Evolutionary conservation across 1,140 invertebrate species (phyloP).

Genomic region (Pollicipes pollicipes): DNA sequence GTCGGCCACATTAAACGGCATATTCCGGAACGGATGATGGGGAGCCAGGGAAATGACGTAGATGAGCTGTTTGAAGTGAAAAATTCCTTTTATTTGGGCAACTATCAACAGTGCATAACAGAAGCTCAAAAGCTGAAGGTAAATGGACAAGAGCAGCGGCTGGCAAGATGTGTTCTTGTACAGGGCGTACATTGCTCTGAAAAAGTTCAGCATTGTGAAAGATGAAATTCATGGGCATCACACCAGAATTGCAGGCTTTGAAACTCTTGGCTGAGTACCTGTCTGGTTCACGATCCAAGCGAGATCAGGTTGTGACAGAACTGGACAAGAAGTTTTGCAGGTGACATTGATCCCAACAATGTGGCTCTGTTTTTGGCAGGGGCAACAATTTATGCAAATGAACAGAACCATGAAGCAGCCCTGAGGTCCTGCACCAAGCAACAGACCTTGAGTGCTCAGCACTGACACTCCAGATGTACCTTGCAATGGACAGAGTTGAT

Average conservation of each 20-base stretch:
- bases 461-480: slow-evolving; percentile 52
- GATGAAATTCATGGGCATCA: slow-evolving; percentile 55
- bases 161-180: slow-evolving; percentile 78
- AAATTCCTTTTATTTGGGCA: slow-evolving; percentile 84
- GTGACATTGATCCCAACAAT: slow-evolving; percentile 48
- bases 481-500: slow-evolving; percentile 82
- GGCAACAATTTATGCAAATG: slow-evolving; percentile 77
- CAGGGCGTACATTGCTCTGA: slow-evolving; percentile 77
- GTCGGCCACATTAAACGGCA: too few species aligned
- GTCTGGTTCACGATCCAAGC: neutral
- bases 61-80: slow-evolving; percentile 84
- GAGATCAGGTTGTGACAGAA: slow-evolving; percentile 38
- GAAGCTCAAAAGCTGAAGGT: slow-evolving; percentile 82
- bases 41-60: slow-evolving; percentile 31
- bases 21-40: too few species aligned
- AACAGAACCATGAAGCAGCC: slow-evolving; percentile 76
- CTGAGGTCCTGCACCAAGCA: slow-evolving; percentile 59
- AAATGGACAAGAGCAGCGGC: slow-evolving; percentile 38
- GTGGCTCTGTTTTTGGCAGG: slow-evolving; percentile 66
- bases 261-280: slow-evolving; percentile 63
- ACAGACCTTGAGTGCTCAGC: slow-evolving; percentile 63
- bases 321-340: slow-evolving; percentile 40
- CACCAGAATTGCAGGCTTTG: slow-evolving; percentile 51
- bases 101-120: slow-evolving; percentile 89
- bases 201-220: slow-evolving; percentile 74